Evolutionary conservation across 1,140 invertebrate species (phyloP).

Genomic region (Ladona fulva): DNA sequence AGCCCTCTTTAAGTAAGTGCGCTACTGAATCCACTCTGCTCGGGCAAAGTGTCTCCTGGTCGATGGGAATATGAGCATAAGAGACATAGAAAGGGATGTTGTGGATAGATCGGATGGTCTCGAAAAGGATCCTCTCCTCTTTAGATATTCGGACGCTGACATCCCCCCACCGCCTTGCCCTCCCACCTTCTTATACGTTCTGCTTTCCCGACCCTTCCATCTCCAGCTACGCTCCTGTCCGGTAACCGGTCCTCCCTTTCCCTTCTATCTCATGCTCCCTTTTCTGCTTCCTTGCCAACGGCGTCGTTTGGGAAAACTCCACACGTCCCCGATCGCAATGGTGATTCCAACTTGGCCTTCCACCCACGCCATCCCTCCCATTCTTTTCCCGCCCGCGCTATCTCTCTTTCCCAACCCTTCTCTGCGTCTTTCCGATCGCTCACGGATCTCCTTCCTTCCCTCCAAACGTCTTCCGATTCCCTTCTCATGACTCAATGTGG

Average conservation of each 20-base stretch:
- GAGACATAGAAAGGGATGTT: neutral
- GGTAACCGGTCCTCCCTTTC: no score
- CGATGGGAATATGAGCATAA: neutral
- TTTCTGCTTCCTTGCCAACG: neutral
- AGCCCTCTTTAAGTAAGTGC: neutral
- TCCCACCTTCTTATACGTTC: neutral
- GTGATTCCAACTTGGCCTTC: neutral
- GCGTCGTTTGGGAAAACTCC: neutral
- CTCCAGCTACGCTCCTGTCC: neutral
- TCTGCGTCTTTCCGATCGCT: neutral
- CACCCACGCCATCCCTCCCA: neutral
- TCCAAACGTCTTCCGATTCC: neutral
- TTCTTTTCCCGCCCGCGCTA: neutral
- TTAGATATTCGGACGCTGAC: no score
- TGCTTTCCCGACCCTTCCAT: neutral
- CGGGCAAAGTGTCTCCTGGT: neutral
- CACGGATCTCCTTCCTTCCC: neutral
- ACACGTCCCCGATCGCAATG: neutral
- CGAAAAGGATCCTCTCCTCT: no score
- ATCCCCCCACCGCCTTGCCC: neutral
- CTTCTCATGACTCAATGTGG: neutral
- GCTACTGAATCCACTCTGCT: neutral
- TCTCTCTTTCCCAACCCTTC: neutral
- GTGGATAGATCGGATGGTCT: neutral
- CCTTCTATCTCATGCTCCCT: no score